A percentile compares a stretch with the other conserved stretches of the same genome.
Evolutionary conservation across 2,888 invertebrate genomes (phyloP).

Genomic region (Clepsis dumicolana): DNA sequence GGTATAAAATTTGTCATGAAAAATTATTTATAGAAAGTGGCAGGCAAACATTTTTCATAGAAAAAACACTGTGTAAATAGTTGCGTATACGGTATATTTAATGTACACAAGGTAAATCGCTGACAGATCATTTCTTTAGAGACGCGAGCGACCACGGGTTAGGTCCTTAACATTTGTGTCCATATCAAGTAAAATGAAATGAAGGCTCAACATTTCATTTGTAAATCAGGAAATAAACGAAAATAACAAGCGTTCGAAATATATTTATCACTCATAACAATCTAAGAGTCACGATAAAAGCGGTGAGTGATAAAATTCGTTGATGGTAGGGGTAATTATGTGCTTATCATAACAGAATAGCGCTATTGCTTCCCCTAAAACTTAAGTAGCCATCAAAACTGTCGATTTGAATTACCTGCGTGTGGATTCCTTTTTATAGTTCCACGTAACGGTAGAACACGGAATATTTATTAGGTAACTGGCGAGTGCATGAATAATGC

Average conservation of each 20-base stretch:
- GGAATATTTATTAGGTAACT: slow-evolving; percentile 54
- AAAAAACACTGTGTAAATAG: not conserved
- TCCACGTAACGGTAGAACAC: slow-evolving; percentile 44
- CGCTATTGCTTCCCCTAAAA: slow-evolving; percentile 35
- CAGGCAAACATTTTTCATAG: not conserved
- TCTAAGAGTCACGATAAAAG: slow-evolving; percentile 22
- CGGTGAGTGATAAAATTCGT: slow-evolving; percentile 26
- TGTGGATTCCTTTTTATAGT: slow-evolving; percentile 43
- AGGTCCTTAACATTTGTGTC: not conserved
- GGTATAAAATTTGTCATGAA: slow-evolving; percentile 2
- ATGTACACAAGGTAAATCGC: slow-evolving; percentile 8
- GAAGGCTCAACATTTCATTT: not conserved
- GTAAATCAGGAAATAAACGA: not conserved
- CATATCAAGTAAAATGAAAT: not conserved
- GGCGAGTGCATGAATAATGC: slow-evolving; percentile 52
- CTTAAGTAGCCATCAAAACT: slow-evolving; percentile 39
- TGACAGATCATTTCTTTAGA: slow-evolving; percentile 6
- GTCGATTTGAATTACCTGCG: slow-evolving; percentile 33
- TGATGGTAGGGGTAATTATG: slow-evolving; percentile 28
- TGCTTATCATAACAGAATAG: slow-evolving; percentile 34
- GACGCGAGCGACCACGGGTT: not conserved
- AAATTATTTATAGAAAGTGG: not conserved
- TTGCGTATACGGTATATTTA: not conserved
- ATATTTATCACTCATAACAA: slow-evolving; percentile 20
- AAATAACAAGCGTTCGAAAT: not conserved